Conservation (phyloP, 2,113 vertebrate species). For the Morone saxatilis region DNA sequence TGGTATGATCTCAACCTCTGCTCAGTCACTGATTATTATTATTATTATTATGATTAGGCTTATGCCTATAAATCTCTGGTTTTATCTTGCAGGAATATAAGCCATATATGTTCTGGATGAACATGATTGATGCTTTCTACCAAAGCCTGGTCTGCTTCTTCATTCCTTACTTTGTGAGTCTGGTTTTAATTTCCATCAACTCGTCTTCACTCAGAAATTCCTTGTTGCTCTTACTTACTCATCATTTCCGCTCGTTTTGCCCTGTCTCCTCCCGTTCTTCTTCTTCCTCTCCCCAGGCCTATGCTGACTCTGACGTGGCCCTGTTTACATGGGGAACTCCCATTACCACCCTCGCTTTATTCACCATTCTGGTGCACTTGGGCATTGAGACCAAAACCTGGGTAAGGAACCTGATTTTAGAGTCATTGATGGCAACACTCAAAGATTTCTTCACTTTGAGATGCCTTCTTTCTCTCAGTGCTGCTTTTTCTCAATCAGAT, state of each 20-base stretch:
- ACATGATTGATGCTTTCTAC: slow-evolving; percentile 97
- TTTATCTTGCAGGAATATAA: slow-evolving; percentile 90
- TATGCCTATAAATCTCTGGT: background rate
- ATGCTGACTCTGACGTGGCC: slow-evolving; percentile 92
- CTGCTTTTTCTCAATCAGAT: background rate
- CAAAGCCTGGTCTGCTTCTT: slow-evolving; percentile 98
- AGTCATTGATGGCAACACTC: background rate
- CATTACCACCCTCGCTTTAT: slow-evolving; percentile 90
- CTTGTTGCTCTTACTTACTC: slow-evolving; percentile 6
- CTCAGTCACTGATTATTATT: background rate
- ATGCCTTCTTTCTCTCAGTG: background rate
- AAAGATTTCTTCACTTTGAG: background rate
- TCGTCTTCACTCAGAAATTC: background rate
- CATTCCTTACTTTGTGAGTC: slow-evolving; percentile 97
- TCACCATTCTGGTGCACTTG: slow-evolving; percentile 95
- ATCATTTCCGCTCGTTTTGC: background rate
- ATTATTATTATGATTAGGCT: background rate
- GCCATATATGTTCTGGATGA: slow-evolving; percentile 97
- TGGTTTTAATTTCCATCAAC: background rate
- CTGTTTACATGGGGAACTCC: slow-evolving; percentile 97
- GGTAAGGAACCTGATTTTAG: slow-evolving; percentile 84
- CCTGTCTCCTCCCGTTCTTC: background rate
- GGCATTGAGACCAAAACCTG: slow-evolving; percentile 98
- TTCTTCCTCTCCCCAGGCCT: slow-evolving; percentile 83
- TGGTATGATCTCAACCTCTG: background rate